A percentile compares a stretch with the other conserved stretches of the same genome.
phyloP scores from a whole-genome alignment of 2,113 vertebrate species.

The Bufo gargarizans region DNA sequence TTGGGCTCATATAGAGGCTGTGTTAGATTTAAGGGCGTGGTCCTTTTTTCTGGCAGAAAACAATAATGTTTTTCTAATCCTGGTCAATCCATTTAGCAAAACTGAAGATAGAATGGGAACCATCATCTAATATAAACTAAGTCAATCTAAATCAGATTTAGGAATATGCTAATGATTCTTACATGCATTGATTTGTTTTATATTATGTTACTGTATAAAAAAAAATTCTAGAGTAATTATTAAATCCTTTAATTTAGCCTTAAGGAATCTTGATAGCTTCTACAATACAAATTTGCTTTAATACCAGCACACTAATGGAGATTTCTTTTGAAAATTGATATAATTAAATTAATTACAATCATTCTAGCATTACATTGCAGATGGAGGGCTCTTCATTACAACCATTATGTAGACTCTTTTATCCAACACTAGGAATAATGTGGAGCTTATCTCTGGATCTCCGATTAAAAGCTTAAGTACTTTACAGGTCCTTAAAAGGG shows the following conservation, averaged over 20 bases:
- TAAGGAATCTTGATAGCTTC: not conserved
- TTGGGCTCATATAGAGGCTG: no score
- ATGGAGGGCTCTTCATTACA: constrained; percentile 28
- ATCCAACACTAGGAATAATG: constrained; percentile 1
- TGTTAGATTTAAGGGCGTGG: no score
- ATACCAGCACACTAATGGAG: not conserved
- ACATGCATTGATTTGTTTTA: no score
- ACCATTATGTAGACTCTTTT: not conserved
- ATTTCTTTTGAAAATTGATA: not conserved
- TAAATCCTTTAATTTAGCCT: not conserved
- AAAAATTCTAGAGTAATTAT: not conserved
- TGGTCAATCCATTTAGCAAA: no score
- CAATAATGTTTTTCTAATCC: no score
- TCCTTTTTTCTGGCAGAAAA: no score
- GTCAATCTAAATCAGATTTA: no score
- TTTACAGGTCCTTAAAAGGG: not conserved
- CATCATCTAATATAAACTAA: no score
- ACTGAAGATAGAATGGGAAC: no score
- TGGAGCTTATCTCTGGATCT: not conserved
- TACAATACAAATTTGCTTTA: not conserved
- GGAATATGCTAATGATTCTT: no score
- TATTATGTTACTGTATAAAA: not conserved
- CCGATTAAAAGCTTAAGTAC: not conserved
- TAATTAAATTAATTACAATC: constrained; percentile 22
- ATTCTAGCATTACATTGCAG: not conserved